A percentile compares a stretch with the other conserved stretches of the same genome.
phyloP scores from a whole-genome alignment of 2,888 invertebrate genomes.

The Nematopogon swammerdamellus region DNA sequence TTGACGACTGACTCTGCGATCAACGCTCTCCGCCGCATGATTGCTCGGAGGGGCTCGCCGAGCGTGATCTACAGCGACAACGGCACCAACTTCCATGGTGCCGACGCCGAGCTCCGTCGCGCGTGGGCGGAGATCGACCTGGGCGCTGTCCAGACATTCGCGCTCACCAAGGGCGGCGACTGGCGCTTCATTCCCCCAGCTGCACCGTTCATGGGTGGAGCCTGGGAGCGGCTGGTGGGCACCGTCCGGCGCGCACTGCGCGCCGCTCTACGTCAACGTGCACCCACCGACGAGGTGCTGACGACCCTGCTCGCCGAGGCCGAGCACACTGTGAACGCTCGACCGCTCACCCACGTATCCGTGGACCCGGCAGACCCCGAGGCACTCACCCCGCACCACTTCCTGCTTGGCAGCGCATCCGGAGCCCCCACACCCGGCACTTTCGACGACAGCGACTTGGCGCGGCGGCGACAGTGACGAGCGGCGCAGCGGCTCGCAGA shows the following conservation, averaged over 20 bases:
- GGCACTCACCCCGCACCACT: constrained; percentile 16
- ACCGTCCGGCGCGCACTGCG: background rate
- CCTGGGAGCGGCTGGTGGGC: background rate
- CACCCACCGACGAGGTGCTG: constrained; percentile 9
- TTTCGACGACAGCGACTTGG: constrained; percentile 8
- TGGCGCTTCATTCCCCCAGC: constrained; percentile 4
- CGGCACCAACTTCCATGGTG: constrained; percentile 1
- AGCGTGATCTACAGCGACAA: constrained; percentile 1
- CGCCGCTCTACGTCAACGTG: background rate
- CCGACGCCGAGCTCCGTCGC: constrained; percentile 2
- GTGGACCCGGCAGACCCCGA: constrained; percentile 11
- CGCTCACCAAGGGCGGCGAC: background rate
- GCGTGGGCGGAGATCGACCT: background rate
- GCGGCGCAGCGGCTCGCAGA: constrained; percentile 2
- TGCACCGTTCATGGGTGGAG: background rate
- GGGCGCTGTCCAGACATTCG: background rate
- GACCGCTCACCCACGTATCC: background rate
- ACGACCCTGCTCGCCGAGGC: constrained; percentile 9
- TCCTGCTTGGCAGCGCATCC: constrained; percentile 11
- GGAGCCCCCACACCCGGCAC: constrained; percentile 6
- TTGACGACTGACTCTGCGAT: constrained; percentile 1
- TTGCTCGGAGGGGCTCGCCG: background rate
- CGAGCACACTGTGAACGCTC: constrained; percentile 10
- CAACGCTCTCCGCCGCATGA: background rate
- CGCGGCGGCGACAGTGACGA: constrained; percentile 2